Base-by-base conservation (phyloP, 2,113 vertebrate genomes). In the Tympanuchus pallidicinctus region DNA sequence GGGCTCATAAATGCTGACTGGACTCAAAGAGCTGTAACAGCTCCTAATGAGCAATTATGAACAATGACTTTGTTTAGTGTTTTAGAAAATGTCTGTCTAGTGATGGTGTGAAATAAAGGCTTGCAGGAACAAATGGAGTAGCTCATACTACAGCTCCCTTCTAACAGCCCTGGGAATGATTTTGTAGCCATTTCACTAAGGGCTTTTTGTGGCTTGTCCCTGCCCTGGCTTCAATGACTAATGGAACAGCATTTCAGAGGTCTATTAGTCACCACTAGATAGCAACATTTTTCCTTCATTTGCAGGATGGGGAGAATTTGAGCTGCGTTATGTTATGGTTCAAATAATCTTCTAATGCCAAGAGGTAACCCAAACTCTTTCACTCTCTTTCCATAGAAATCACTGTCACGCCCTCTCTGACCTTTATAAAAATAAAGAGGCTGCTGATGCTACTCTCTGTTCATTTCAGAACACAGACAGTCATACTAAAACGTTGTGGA, bases 1-100 rank as follows among this genome's bases (percentile, higher is more conserved):
- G 52, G 52, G 4, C 56, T 92, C 63, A 30, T 47, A 89, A 89
- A 59, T 3, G 48, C 71, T 96, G 88, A 64, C 71, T 94, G 92
- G 71, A 91, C 60, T 84, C 67, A 59, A 78, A 69, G 8, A 94
- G 18, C 63, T 82, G 73, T 67, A 82, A 76, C 64, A 81, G 63
- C 80, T 77, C 16, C 3, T 90, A 90, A 94, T 43, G 42, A 89
- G 48, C 56, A 84, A 63, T 93, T 94, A 87, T 38, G 36, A 93
- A 14, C 0, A 0, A 82, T 66, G 36, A 34, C 70, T 90, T 64
- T 66, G 71, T 66, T 76, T 73, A 60, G 75, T 50, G 36, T 28
- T 87, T 89, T 86, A 70, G 61, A 67, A 92, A 70, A 72, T 10
- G 10, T 30, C 60, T 77, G 1, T 45, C 18, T 65, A 45, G 36